phyloP scores from a whole-genome alignment of 2,888 invertebrate genomes.

The Acrobasis consociella region DNA sequence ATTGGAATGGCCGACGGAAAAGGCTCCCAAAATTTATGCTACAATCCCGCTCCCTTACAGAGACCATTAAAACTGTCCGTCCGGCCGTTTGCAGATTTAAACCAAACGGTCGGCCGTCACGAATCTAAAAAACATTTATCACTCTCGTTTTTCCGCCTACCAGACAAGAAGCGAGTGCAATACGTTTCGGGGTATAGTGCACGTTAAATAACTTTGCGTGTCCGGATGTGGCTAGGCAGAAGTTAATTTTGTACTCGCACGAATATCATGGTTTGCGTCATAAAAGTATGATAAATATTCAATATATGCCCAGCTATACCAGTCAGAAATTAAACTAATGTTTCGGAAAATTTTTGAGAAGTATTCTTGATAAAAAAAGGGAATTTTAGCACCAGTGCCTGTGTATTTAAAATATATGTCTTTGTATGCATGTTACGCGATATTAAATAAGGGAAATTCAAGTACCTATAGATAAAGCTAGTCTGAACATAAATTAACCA shows the following conservation, averaged over 20 bases:
- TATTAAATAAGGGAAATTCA: no score
- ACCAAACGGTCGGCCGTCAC: constrained; percentile 63
- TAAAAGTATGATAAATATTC: no score
- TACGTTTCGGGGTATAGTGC: constrained; percentile 44
- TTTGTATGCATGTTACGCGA: no score
- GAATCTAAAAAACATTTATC: constrained; percentile 70
- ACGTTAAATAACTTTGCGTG: constrained; percentile 12
- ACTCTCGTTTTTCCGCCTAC: constrained; percentile 61
- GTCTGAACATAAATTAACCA: no score
- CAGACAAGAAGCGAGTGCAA: constrained; percentile 49
- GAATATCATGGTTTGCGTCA: background rate
- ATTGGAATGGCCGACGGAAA: constrained; percentile 52
- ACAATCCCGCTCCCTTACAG: constrained; percentile 64
- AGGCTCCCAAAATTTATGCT: constrained; percentile 63
- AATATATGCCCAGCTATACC: no score
- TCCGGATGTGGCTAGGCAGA: constrained; percentile 8
- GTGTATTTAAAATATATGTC: no score
- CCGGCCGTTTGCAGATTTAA: constrained; percentile 71
- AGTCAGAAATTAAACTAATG: no score
- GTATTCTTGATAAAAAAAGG: background rate
- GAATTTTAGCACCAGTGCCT: background rate
- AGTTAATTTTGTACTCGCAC: background rate
- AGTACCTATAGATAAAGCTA: background rate
- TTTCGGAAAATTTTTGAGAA: no score
- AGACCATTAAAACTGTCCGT: constrained; percentile 73